These are phyloP conservation scores for Neodon shergylaensis DNA, from an alignment of 2,113 vertebrate genomes.

Conservation along the genomic window DNA sequence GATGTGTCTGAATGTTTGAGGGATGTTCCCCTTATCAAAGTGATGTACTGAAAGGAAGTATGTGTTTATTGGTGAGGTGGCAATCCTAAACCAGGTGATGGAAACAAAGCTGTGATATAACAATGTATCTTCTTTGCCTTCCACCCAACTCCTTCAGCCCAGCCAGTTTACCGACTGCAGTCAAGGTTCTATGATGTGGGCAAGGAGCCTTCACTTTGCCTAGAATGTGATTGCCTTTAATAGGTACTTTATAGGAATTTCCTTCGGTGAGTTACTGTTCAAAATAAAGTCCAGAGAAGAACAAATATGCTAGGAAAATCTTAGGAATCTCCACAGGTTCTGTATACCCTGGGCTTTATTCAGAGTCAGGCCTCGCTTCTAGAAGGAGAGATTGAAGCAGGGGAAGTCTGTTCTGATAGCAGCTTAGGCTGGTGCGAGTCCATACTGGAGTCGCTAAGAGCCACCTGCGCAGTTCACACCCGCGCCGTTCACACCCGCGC, in stretches of 20 bases:
- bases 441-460: too few relatives aligned
- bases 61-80: not conserved
- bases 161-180: too few relatives aligned
- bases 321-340: not conserved
- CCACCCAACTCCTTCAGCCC: not conserved
- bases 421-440: not conserved
- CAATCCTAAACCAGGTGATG: not conserved
- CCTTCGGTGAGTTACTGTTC: conserved; percentile 3
- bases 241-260: not conserved
- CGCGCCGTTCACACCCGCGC: not conserved
- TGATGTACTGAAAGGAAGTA: not conserved
- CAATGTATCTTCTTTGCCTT: not conserved
- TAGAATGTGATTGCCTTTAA: not conserved
- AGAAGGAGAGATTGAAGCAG: not conserved
- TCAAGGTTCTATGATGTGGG: not conserved
- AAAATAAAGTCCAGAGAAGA: not conserved
- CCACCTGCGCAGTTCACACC: not conserved
- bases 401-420: not conserved
- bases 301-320: not conserved
- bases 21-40: not conserved
- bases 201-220: not conserved
- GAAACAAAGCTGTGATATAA: not conserved
- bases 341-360: not conserved
- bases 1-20: not conserved
- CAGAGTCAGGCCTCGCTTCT: not conserved